phyloP scores from a whole-genome alignment of 2,797 vertebrate genomes.

The Pipistrellus pipistrellus region DNA sequence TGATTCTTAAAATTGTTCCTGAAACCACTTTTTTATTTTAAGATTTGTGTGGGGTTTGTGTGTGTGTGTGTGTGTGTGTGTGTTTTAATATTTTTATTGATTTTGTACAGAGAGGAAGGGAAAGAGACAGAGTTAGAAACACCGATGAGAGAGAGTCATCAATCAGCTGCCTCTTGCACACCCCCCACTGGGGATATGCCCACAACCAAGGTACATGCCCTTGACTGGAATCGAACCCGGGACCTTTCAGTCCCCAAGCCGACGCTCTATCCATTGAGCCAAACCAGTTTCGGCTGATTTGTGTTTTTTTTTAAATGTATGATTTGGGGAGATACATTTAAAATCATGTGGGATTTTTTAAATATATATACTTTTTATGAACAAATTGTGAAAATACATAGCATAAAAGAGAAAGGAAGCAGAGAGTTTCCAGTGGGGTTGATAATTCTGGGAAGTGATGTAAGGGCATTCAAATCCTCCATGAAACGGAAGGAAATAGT shows the following conservation, averaged over 20 bases:
- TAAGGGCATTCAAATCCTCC: slow-evolving; percentile 56
- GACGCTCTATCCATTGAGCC: no score
- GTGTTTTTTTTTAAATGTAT: slow-evolving; percentile 43
- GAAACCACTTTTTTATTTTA: slow-evolving; percentile 22
- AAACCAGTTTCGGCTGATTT: no score
- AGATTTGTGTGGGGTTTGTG: neutral
- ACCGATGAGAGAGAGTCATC: no score
- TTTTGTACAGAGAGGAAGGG: no score
- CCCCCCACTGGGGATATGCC: no score
- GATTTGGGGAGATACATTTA: slow-evolving; percentile 26
- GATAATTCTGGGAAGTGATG: neutral
- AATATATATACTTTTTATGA: slow-evolving; percentile 14
- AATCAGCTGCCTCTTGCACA: no score
- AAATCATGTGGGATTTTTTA: neutral
- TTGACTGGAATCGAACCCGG: no score
- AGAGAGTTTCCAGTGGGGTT: neutral
- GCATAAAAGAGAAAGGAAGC: slow-evolving; percentile 7
- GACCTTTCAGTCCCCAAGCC: no score
- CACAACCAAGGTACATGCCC: no score
- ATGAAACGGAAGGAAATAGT: slow-evolving; percentile 39
- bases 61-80: no score
- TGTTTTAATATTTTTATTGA: no score
- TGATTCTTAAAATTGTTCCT: slow-evolving; percentile 23
- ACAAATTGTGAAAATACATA: slow-evolving; percentile 15
- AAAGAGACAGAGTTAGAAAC: no score